Evolutionary conservation across 2,888 invertebrate species (phyloP), one percentile per base, ranked within the genome.

Genomic region (Philhelius pedissequus): DNA sequence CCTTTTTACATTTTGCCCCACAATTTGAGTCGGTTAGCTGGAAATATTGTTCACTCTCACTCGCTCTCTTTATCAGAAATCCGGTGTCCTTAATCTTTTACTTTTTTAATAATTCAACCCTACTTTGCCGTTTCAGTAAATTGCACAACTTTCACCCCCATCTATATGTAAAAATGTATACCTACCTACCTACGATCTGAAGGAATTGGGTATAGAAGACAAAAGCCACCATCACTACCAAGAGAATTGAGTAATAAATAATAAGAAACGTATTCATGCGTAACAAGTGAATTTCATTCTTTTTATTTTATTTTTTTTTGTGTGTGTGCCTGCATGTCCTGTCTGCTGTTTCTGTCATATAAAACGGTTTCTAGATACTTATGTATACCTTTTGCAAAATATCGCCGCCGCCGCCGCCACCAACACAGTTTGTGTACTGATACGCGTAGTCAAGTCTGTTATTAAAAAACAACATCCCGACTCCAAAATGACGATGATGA

Each of bases 21-120:
- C 58, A 69, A 40, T 70, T 83, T 73, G n/a, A 77, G 69, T 13
- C 82, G 74, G 56, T 74, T 74, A 69, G 62, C 20, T 78, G 82
- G 8, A 43, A 43, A 43, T 58, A 2, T 2, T 20, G 11, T 13
- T 40, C 30, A 13, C 32, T 38, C 45, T 38, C 13, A 25, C 48
- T 52, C 2, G 11, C n/a, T 20, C 15, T 50, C 13, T 13, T 2
- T 54, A 4, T 18, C 11, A 4, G 13, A 54, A 32, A 54, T 50
- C 40, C 54, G 48, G 66, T 66, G 66, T 73, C 82, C 83, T 70
- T 66, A 75, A 79, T 75, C 73, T 79, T 77, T 79, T 40, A 32
- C 45, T 68, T 66, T 74, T 79, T 84, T 80, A 80, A 84, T 84
- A 84, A 84, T 84, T 80, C 75, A 84, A 84, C 80, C 80, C 84